A percentile compares a stretch with the other conserved stretches of the same genome.
phyloP scores from a whole-genome alignment of 2,888 invertebrate genomes.

The Pandemis heparana region DNA sequence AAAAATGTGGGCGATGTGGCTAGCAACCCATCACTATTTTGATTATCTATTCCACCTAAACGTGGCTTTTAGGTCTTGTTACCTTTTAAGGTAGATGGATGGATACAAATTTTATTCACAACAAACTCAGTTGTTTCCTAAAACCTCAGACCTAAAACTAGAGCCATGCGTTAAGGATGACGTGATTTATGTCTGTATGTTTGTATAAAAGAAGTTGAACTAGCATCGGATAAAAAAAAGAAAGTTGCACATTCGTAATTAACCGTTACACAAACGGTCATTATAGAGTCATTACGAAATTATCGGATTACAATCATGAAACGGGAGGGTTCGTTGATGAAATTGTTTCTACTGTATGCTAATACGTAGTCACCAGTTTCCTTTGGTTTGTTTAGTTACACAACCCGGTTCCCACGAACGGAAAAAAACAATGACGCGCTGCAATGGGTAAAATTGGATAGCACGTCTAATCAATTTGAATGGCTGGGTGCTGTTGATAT shows the following conservation, averaged over 20 bases:
- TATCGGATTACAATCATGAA: conserved; percentile 16
- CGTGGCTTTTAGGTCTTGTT: too few species aligned
- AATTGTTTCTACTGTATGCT: conserved; percentile 42
- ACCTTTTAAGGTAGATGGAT: too few species aligned
- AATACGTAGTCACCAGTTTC: conserved; percentile 49
- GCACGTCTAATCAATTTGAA: neutral
- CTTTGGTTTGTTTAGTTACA: conserved; percentile 54
- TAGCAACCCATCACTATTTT: too few species aligned
- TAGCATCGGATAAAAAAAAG: conserved; percentile 4
- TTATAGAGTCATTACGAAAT: conserved; percentile 16
- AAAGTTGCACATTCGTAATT: conserved; percentile 30
- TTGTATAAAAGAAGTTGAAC: too few species aligned
- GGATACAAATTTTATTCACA: too few species aligned
- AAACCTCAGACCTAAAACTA: too few species aligned
- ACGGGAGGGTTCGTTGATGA: conserved; percentile 8
- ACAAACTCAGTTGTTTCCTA: too few species aligned
- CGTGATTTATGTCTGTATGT: too few species aligned
- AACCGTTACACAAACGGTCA: conserved; percentile 24
- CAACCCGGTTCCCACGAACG: conserved; percentile 53
- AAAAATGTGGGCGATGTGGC: too few species aligned
- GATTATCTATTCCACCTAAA: too few species aligned
- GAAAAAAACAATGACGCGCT: conserved; percentile 49
- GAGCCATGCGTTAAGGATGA: too few species aligned
- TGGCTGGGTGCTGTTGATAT: neutral
- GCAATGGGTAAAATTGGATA: conserved; percentile 8